A percentile compares a stretch with the other conserved stretches of the same genome.
Conservation (phyloP, 2,888 invertebrate species). For the Tolmerus cingulatus region DNA sequence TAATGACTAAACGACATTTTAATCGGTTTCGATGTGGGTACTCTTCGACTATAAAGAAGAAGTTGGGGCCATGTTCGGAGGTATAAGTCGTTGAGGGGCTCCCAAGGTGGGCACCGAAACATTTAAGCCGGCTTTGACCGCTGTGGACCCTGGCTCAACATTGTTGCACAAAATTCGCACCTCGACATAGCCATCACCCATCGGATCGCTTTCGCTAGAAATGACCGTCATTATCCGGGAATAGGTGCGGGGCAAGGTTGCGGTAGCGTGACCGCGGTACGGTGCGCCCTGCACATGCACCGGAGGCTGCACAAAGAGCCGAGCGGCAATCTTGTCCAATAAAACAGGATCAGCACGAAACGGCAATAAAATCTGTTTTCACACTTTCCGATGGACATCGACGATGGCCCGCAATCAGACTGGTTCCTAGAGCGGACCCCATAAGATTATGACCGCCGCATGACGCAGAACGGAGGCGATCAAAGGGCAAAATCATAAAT, state of each 20-base stretch:
- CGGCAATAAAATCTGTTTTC: conserved; percentile 42
- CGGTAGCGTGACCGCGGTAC: conserved; percentile 1
- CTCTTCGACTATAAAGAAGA: background rate
- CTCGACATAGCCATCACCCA: background rate
- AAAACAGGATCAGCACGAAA: conserved; percentile 44
- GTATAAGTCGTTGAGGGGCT: background rate
- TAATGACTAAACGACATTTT: conserved; percentile 13
- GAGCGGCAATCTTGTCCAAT: conserved; percentile 40
- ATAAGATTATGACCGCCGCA: conserved; percentile 16
- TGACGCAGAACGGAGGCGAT: background rate
- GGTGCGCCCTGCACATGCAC: background rate
- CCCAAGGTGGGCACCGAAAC: background rate
- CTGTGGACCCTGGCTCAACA: background rate
- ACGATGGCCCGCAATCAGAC: conserved; percentile 2
- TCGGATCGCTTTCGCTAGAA: background rate
- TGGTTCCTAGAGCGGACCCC: background rate
- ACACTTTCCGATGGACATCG: conserved; percentile 15
- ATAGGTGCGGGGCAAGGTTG: background rate
- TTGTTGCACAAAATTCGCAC: conserved; percentile 32
- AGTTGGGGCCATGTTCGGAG: background rate
- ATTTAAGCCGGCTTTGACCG: background rate
- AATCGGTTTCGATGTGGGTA: background rate
- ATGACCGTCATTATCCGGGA: background rate
- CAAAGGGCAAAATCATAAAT: conserved; percentile 28
- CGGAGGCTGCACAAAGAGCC: background rate